Evolutionary conservation across 2,888 invertebrate species (phyloP).

Genomic region (Apamea epomidion): DNA sequence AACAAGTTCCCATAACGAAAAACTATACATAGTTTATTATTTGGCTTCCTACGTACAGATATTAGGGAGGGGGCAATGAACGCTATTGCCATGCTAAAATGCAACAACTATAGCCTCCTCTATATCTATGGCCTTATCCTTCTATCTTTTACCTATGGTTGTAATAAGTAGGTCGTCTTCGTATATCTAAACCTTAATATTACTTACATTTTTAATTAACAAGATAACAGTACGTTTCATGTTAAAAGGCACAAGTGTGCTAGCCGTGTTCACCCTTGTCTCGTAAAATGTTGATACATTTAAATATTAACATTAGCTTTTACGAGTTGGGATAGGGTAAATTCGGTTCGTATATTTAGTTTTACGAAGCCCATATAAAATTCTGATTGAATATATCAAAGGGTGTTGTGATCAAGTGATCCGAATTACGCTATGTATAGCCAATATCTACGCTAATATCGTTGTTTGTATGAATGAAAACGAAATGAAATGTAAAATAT

Average conservation of each 20-base stretch:
- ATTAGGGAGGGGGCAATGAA: too few species aligned
- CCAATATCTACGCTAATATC: neutral
- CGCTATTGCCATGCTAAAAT: too few species aligned
- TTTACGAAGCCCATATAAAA: conserved; percentile 28
- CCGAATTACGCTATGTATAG: neutral
- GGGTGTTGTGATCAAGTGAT: neutral
- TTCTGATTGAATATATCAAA: conserved; percentile 31
- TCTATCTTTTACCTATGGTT: too few species aligned
- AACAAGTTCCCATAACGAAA: too few species aligned
- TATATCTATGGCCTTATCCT: too few species aligned
- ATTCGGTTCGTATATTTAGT: conserved; percentile 25
- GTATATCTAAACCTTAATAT: neutral
- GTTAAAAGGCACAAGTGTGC: neutral
- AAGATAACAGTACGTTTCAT: neutral
- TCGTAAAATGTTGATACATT: conserved; percentile 36
- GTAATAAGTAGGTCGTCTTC: neutral
- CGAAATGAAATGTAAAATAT: neutral
- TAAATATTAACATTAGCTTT: conserved; percentile 33
- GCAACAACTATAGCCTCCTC: too few species aligned
- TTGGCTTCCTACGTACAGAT: too few species aligned
- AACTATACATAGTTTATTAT: too few species aligned
- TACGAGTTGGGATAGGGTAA: conserved; percentile 20
- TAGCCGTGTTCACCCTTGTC: conserved; percentile 7
- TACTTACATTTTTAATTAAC: neutral
- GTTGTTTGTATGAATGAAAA: neutral